Base-by-base conservation (phyloP, 2,113 vertebrate genomes). In the Lasiurus borealis region DNA sequence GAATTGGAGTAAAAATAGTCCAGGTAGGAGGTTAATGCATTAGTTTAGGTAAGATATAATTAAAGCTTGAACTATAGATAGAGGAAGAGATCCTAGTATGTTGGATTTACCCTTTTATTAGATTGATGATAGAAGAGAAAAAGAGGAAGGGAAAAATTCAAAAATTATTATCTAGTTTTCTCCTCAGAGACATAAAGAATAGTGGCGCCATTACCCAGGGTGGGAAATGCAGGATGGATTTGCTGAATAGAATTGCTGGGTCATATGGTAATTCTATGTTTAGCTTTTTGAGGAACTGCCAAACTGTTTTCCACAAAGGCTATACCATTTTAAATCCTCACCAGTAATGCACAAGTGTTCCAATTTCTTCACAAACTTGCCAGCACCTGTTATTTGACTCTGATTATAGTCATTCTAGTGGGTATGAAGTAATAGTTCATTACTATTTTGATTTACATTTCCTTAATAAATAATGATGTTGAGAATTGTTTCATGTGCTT, bases 91-190 rank as follows among this genome's bases (percentile, higher is more conserved):
- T 81, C 54, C 64, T 57, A 90, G 62, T 90, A 48, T 81, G 25
- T 80, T 90, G 64, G 18, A n/a, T 57, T 78, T 90, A 69, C 5
- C 16, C 69, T 7, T 80, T 80, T 90, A 40, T 54, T 78, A 80
- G 87, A 54, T 80, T 80, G 64, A 54, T 81, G 64, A 71, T 90
- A 69, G 27, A 80, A 48, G 75, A 57, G 64, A 25, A 81, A 90
- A 86, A 90, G 46, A 57, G 75, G 50, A 66, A 80, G 48, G 87
- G 48, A 23, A 81, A 81, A 88, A 48, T 34, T 44, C 12, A 15
- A 81, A 44, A 50, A 13, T 81, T 19, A 68, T 36, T 36, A 54
- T 52, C n/a, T 54, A 80, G 59, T 89, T 78, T 89, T 89, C 57
- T 78, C 62, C 59, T 80, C 46, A 68, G n/a, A 77, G 57, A 46